Conservation (phyloP, 2,797 vertebrate genomes). For the Anguilla marmorata region DNA sequence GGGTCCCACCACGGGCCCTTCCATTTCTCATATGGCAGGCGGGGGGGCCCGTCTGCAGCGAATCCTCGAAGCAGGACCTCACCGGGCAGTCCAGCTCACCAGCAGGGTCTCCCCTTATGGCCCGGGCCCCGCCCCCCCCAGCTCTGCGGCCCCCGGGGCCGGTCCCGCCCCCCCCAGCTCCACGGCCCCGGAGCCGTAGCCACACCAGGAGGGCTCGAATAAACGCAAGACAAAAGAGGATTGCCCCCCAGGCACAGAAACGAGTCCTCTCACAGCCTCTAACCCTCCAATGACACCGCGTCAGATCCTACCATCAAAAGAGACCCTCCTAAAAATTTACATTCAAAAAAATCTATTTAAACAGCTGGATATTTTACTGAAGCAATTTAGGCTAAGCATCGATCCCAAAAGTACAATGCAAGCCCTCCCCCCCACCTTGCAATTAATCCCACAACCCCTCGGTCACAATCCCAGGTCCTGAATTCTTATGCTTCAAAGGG, state of each 20-base stretch:
- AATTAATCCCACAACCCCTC: too few species aligned
- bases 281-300: neutral
- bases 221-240: conserved; percentile 74
- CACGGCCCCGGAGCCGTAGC: conserved; percentile 57
- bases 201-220: conserved; percentile 66
- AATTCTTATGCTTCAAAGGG: neutral
- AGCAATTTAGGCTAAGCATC: too few species aligned
- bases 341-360: neutral
- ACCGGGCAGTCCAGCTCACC: conserved; percentile 69
- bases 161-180: conserved; percentile 56
- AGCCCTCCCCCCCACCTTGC: too few species aligned
- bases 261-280: conserved; percentile 14
- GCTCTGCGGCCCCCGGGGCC: conserved; percentile 22
- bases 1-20: conserved; percentile 41
- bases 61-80: conserved; percentile 70
- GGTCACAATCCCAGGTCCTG: too few species aligned
- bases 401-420: too few species aligned
- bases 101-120: conserved; percentile 59
- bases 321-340: neutral
- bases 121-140: too few species aligned
- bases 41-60: conserved; percentile 63
- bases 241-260: conserved; percentile 62
- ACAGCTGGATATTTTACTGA: neutral
- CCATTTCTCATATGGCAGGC: conserved; percentile 50
- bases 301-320: neutral